phyloP scores from a whole-genome alignment of 2,113 vertebrate genomes.

The Megaceryle torquata region DNA sequence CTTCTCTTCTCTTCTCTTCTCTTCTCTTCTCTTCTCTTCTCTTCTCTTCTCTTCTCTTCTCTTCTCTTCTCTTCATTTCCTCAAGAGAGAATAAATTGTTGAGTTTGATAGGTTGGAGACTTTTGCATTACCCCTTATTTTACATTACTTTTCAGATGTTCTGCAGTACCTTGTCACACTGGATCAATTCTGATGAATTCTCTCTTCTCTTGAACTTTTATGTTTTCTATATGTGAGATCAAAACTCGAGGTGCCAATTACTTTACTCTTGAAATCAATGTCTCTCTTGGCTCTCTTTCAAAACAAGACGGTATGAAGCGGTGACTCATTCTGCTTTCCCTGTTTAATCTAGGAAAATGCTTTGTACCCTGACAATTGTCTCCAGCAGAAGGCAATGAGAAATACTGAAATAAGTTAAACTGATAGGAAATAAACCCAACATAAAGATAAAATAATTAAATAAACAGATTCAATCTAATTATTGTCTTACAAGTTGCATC shows the following conservation, averaged over 20 bases:
- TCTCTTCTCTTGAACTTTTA: conserved; percentile 9
- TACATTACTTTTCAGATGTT: neutral
- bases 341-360: neutral
- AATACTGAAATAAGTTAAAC: neutral
- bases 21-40: too few relatives aligned
- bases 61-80: neutral
- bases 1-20: neutral
- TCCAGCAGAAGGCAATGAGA: neutral
- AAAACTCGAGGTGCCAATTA: neutral
- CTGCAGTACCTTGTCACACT: neutral
- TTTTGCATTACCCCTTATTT: neutral
- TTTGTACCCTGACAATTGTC: neutral
- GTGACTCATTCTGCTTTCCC: neutral
- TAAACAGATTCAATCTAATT: neutral
- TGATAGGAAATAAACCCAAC: neutral
- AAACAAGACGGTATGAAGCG: neutral
- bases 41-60: neutral
- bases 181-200: neutral
- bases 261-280: conserved; percentile 39
- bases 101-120: neutral
- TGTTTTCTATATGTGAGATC: neutral
- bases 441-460: neutral
- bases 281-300: neutral
- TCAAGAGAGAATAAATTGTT: neutral
- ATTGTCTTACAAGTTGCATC: neutral